A percentile compares a stretch with the other conserved stretches of the same genome.
These are phyloP conservation scores for Syngnathus rostellatus DNA, from an alignment of 2,797 vertebrate species.

Conservation along the genomic window DNA sequence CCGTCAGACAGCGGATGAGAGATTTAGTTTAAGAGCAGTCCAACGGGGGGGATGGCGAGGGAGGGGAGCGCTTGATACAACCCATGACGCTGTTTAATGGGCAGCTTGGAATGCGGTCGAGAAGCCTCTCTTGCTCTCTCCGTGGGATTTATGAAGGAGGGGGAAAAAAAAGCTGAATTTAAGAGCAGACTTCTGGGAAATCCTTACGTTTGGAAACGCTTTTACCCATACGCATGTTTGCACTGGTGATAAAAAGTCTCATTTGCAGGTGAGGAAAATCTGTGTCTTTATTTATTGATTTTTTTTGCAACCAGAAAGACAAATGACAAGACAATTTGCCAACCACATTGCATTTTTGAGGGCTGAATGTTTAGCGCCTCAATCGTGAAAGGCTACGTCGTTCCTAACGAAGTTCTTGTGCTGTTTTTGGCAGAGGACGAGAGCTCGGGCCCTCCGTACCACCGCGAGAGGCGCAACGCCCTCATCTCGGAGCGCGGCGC, in stretches of 20 bases:
- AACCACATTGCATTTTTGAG: no score
- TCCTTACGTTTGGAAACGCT: constrained; percentile 23
- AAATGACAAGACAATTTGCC: no score
- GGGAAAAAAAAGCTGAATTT: constrained; percentile 25
- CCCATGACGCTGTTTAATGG: constrained; percentile 59
- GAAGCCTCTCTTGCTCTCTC: constrained; percentile 39
- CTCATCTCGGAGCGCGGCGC: constrained; percentile 78
- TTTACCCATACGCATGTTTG: constrained; percentile 33
- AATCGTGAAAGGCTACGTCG: no score
- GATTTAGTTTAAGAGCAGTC: constrained; percentile 36
- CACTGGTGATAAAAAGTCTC: constrained; percentile 26
- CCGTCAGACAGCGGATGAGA: constrained; percentile 20
- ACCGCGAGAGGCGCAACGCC: constrained; percentile 90
- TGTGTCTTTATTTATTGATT: constrained; percentile 34
- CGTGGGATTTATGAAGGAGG: constrained; percentile 45
- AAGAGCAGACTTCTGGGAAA: constrained; percentile 34
- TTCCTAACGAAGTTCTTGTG: constrained; percentile 31
- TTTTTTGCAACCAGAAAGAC: constrained; percentile 1
- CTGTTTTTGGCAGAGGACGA: constrained; percentile 80
- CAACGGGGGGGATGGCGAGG: constrained; percentile 3
- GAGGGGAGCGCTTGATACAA: constrained; percentile 40
- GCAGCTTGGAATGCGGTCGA: constrained; percentile 55
- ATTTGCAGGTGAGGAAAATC: constrained; percentile 22
- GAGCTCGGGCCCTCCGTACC: constrained; percentile 82
- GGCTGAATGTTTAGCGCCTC: no score